Percentiles rank a stretch among this genome's conserved stretches.
These are phyloP conservation scores for Mesocentrotus franciscanus DNA, from an alignment of 53 echinoderm and acorn worm species.

Conservation along the genomic window DNA sequence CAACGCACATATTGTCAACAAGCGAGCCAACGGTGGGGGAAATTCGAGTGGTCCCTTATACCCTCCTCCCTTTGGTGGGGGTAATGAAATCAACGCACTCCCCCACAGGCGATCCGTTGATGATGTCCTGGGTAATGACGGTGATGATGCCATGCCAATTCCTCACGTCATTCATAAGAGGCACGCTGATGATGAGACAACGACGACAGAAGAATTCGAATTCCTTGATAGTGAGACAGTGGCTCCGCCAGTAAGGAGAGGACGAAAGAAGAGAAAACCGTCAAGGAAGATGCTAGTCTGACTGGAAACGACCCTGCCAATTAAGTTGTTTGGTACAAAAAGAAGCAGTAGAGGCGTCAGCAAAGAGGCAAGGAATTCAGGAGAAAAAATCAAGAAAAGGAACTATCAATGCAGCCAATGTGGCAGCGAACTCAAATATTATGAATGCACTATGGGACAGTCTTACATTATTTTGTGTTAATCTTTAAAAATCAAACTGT, in stretches of 20 bases:
- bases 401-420: background rate
- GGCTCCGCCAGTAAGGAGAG: background rate
- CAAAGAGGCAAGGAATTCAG: background rate
- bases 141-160: background rate
- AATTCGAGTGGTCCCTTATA: too few species aligned
- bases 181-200: background rate
- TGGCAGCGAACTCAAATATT: background rate
- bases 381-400: background rate
- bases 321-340: background rate
- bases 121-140: background rate
- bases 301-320: background rate
- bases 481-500: too few species aligned
- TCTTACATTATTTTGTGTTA: background rate
- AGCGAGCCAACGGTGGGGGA: background rate
- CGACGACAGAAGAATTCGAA: too few species aligned
- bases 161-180: background rate
- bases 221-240: background rate
- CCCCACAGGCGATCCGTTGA: constrained; percentile 18
- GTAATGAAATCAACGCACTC: background rate
- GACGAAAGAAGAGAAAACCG: background rate
- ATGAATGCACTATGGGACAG: background rate
- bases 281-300: background rate
- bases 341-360: background rate
- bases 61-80: background rate
- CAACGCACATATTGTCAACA: background rate